These are phyloP conservation scores for Ectobius pallidus DNA, from an alignment of 2,888 invertebrate species.

Conservation along the genomic window DNA sequence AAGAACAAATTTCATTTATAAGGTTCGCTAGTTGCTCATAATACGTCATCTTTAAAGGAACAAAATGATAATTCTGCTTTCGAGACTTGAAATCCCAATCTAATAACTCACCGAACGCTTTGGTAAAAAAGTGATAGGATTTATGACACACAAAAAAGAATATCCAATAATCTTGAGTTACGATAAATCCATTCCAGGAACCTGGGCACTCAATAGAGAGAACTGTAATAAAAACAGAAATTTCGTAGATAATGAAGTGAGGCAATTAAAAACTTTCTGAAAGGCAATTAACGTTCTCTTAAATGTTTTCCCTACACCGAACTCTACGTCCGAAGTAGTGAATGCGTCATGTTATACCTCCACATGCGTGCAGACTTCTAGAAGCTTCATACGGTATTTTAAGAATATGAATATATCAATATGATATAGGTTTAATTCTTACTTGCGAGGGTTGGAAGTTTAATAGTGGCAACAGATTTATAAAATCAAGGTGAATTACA, in stretches of 20 bases:
- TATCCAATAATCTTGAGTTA: neutral
- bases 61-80: neutral
- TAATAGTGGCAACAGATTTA: too few relatives aligned
- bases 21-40: too few relatives aligned
- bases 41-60: neutral
- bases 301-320: neutral
- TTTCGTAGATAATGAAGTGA: neutral
- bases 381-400: too few relatives aligned
- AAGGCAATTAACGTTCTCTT: neutral
- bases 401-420: too few relatives aligned
- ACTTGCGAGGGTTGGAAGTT: too few relatives aligned
- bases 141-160: neutral
- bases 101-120: slow-evolving; percentile 9
- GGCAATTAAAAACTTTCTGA: neutral
- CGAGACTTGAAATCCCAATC: neutral
- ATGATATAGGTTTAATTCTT: too few relatives aligned
- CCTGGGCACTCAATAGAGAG: neutral
- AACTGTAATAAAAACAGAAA: neutral
- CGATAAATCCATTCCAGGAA: slow-evolving; percentile 1
- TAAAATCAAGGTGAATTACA: too few relatives aligned
- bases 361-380: too few relatives aligned
- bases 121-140: neutral
- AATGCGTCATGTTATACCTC: too few relatives aligned
- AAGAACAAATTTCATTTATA: too few relatives aligned
- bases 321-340: too few relatives aligned